These are phyloP conservation scores for Alauda arvensis DNA, from an alignment of 2,797 vertebrate species.

Conservation along the genomic window DNA sequence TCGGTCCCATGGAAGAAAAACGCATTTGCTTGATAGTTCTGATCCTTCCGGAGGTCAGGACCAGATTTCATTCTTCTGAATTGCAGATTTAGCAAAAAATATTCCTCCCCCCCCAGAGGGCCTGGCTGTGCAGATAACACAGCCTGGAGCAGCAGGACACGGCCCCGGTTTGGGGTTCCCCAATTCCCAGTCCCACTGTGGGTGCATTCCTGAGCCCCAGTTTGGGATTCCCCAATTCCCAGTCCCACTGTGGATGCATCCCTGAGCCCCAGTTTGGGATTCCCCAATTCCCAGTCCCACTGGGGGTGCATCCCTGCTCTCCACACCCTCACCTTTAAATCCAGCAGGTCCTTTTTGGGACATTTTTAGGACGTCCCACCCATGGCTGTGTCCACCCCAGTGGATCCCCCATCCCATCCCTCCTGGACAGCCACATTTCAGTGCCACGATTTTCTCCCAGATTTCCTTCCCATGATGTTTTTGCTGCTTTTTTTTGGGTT, in stretches of 20 bases:
- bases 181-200: rapidly evolving
- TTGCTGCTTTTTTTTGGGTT: not conserved
- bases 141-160: not conserved
- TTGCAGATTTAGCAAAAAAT: conserved; percentile 39
- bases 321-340: not conserved
- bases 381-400: not conserved
- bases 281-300: not conserved
- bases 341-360: not conserved
- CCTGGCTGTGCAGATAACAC: not conserved
- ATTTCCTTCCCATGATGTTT: not conserved
- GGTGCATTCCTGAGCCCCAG: no score
- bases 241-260: no score
- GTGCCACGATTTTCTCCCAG: rapidly evolving
- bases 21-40: conserved; percentile 49
- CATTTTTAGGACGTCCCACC: not conserved
- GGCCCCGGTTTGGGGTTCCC: not conserved
- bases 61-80: conserved; percentile 50
- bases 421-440: not conserved
- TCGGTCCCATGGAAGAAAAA: conserved; percentile 64
- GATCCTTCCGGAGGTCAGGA: conserved; percentile 69
- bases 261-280: no score
- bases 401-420: not conserved
- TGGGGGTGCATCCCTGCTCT: rapidly evolving
- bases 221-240: not conserved
- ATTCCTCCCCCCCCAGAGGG: not conserved